Evolutionary conservation across 2,888 invertebrate species (phyloP).

Genomic region (Folsomia manolachei): DNA sequence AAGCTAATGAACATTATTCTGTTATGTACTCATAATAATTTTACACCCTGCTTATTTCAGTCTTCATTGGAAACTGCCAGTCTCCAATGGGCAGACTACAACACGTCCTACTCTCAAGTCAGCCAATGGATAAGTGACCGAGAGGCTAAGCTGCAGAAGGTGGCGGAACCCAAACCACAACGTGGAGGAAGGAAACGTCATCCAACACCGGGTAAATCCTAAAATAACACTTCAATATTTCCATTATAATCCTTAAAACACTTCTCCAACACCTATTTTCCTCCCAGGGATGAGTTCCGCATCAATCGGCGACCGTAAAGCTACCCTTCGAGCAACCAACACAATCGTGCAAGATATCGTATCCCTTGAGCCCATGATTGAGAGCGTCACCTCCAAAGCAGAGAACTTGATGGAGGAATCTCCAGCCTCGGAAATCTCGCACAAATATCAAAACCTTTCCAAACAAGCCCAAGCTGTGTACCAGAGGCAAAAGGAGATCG

Average conservation of each 20-base stretch:
- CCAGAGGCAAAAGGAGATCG: constrained; percentile 82
- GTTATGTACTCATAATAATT: no score
- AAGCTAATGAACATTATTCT: no score
- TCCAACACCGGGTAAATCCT: no score
- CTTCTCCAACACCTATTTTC: no score
- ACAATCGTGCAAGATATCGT: constrained; percentile 95
- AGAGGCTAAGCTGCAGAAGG: constrained; percentile 86
- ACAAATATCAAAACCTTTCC: constrained; percentile 82
- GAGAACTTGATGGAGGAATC: constrained; percentile 86
- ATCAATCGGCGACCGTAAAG: constrained; percentile 80
- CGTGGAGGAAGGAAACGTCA: constrained; percentile 61
- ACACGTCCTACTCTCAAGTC: constrained; percentile 84
- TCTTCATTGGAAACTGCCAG: no score
- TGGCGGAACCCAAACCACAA: constrained; percentile 69
- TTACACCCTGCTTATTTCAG: no score
- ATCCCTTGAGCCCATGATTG: constrained; percentile 95
- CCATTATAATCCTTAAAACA: no score
- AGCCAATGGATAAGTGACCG: constrained; percentile 93
- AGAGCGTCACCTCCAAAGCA: constrained; percentile 85
- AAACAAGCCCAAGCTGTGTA: constrained; percentile 87
- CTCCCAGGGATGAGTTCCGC: constrained; percentile 73
- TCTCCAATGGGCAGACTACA: constrained; percentile 90
- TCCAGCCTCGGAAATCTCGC: constrained; percentile 86
- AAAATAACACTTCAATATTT: no score
- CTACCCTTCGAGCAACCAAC: constrained; percentile 83